Evolutionary conservation across 2,797 vertebrate species (phyloP).

Genomic region (Sebastes hopkinsi): DNA sequence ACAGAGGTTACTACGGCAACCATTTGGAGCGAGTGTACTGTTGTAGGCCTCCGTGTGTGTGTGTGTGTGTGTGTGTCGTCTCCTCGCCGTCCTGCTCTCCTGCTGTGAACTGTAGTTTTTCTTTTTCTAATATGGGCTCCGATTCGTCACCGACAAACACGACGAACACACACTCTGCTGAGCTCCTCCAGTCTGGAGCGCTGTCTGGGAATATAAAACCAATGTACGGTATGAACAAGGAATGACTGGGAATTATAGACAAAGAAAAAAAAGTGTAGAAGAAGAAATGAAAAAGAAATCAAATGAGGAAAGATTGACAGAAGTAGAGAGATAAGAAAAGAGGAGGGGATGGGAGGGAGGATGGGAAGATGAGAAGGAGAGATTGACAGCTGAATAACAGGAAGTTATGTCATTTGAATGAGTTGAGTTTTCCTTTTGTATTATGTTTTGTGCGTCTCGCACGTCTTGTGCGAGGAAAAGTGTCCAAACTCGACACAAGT

Average conservation of each 20-base stretch:
- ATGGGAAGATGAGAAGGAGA: conserved; percentile 12
- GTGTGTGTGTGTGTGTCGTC: not conserved
- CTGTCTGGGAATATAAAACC: too few relatives aligned
- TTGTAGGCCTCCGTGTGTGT: not conserved
- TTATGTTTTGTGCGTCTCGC: too few relatives aligned
- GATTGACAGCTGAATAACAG: not conserved
- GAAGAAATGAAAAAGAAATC: not conserved
- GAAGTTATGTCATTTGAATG: not conserved
- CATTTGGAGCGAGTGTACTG: not conserved
- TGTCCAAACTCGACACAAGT: not conserved
- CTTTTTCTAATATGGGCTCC: conserved; percentile 8
- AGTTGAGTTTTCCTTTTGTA: not conserved
- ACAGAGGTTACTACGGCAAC: conserved; percentile 12
- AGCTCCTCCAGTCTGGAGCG: not conserved
- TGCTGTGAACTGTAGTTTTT: conserved; percentile 7
- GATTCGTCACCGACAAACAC: not conserved
- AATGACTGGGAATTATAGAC: not conserved
- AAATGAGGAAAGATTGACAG: not conserved
- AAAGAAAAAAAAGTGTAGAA: not conserved
- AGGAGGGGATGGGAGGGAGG: not conserved
- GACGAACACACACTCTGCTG: too few relatives aligned
- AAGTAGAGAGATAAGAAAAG: not conserved
- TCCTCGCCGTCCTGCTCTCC: not conserved
- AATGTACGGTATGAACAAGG: too few relatives aligned
- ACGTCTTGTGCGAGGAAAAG: not conserved